Percentiles rank a stretch among this genome's conserved stretches.
Conservation (phyloP, 64 coral and sea anemone species). For the Anthopleura sola region DNA sequence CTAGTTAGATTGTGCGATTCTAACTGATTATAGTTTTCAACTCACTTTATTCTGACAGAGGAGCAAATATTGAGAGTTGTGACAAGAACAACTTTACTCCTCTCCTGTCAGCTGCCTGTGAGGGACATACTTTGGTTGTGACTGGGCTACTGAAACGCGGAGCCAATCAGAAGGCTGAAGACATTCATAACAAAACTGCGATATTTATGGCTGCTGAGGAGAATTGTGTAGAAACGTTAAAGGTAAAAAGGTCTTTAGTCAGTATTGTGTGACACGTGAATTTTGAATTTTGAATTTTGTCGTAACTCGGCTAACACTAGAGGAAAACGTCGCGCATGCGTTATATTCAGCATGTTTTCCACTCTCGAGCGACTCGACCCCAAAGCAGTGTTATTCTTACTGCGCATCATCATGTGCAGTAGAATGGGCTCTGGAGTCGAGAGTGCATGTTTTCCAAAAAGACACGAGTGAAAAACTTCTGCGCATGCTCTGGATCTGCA, state of each 20-base stretch:
- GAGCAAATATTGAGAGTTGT: constrained; percentile 80
- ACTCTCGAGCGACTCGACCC: too few relatives aligned
- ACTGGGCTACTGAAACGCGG: constrained; percentile 35
- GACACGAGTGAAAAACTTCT: too few relatives aligned
- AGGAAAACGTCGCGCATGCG: too few relatives aligned
- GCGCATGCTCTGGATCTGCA: too few relatives aligned
- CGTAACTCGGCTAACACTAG: too few relatives aligned
- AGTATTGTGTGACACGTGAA: background rate
- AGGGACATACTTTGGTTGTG: constrained; percentile 56
- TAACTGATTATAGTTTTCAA: background rate
- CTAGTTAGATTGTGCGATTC: too few relatives aligned
- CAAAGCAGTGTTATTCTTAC: too few relatives aligned
- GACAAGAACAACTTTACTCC: constrained; percentile 96
- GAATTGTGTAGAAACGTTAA: constrained; percentile 76
- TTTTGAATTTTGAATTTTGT: too few relatives aligned
- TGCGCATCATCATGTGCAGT: too few relatives aligned
- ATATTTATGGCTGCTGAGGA: constrained; percentile 93
- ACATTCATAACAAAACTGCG: constrained; percentile 75
- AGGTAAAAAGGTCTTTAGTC: constrained; percentile 46
- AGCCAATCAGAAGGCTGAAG: constrained; percentile 57
- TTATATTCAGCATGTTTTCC: too few relatives aligned
- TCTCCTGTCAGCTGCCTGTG: constrained; percentile 48
- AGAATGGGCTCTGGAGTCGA: too few relatives aligned
- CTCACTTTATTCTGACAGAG: constrained; percentile 39
- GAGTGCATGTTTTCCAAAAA: too few relatives aligned